These are phyloP conservation scores for Aphaenogaster ashmeadi DNA, from an alignment of 1,140 invertebrate genomes.

Conservation along the genomic window DNA sequence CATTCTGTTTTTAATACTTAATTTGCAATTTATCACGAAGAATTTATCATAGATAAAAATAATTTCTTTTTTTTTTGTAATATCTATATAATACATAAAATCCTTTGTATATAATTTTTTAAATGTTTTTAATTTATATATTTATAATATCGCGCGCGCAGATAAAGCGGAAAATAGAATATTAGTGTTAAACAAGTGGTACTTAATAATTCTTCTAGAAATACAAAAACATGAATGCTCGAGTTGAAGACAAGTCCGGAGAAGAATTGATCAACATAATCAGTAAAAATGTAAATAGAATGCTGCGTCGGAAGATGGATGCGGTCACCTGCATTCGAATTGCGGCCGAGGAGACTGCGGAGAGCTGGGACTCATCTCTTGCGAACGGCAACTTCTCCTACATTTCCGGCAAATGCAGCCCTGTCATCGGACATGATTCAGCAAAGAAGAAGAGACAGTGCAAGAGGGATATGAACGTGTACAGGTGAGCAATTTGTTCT, in stretches of 20 bases:
- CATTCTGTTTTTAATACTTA: neutral
- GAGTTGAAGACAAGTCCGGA: conserved; percentile 92
- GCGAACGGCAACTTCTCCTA: conserved; percentile 87
- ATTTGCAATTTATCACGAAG: neutral
- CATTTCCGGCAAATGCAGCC: conserved; percentile 91
- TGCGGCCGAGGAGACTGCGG: conserved; percentile 89
- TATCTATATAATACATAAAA: neutral
- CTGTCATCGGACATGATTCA: conserved; percentile 76
- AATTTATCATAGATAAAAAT: neutral
- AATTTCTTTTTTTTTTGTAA: neutral
- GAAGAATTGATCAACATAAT: conserved; percentile 91
- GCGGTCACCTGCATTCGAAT: conserved; percentile 93
- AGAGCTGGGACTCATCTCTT: conserved; percentile 87
- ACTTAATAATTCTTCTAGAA: conserved; percentile 87
- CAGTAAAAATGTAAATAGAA: conserved; percentile 91
- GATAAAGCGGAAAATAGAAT: neutral
- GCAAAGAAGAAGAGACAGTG: conserved; percentile 39
- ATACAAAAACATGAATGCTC: conserved; percentile 92
- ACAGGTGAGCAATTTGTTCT: conserved; percentile 74
- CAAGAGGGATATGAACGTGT: conserved; percentile 59
- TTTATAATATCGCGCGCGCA: neutral
- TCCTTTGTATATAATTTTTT: neutral
- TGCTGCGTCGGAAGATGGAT: conserved; percentile 94
- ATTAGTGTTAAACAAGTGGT: neutral
- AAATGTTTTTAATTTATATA: neutral